A percentile compares a stretch with the other conserved stretches of the same genome.
Evolutionary conservation across 2,113 vertebrate genomes (phyloP).

Genomic region (Scopus umbretta): DNA sequence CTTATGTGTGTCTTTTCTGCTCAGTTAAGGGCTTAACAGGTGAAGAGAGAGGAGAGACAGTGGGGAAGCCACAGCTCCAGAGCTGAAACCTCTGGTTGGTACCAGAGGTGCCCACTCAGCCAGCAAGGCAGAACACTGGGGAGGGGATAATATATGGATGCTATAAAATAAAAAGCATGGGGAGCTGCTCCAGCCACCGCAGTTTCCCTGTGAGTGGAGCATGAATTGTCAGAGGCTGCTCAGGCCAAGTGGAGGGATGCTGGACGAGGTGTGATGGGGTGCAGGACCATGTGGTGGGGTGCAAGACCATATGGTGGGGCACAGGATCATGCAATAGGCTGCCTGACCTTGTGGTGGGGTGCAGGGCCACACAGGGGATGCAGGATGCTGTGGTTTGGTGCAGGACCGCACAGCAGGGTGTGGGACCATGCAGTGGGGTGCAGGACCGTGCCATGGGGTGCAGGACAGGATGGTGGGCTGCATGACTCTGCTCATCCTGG

Average conservation of each 20-base stretch:
- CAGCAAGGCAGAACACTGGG: background rate
- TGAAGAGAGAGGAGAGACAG: background rate
- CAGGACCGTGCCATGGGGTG: rapidly evolving
- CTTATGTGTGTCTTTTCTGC: rapidly evolving
- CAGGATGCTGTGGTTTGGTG: background rate
- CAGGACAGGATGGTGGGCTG: background rate
- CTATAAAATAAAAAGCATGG: background rate
- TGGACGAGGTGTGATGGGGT: background rate
- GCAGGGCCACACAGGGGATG: rapidly evolving
- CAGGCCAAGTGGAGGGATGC: rapidly evolving
- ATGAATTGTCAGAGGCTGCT: background rate
- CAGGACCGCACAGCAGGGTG: too few relatives aligned
- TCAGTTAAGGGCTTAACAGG: background rate
- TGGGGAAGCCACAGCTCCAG: background rate
- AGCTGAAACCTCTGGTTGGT: background rate
- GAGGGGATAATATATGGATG: rapidly evolving
- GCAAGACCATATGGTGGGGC: rapidly evolving
- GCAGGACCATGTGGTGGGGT: background rate
- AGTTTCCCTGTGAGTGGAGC: rapidly evolving
- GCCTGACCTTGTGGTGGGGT: background rate
- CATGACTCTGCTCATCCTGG: too few relatives aligned
- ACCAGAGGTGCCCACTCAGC: background rate
- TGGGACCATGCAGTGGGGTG: rapidly evolving
- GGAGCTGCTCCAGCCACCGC: background rate
- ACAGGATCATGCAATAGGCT: too few relatives aligned